Evolutionary conservation across 2,113 vertebrate species (phyloP).

Genomic region (Poecile atricapillus): DNA sequence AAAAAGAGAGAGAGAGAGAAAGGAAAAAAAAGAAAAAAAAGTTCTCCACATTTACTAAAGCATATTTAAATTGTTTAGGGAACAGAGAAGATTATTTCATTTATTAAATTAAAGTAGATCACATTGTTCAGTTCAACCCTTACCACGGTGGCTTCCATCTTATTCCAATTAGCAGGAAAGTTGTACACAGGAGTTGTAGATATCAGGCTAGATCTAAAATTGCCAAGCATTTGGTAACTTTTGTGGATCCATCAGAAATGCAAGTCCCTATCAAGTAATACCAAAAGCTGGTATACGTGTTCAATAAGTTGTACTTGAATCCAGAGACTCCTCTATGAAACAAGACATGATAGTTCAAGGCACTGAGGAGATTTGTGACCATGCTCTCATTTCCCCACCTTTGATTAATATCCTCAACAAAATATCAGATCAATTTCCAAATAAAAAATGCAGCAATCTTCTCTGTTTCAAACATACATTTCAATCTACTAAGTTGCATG

Average conservation of each 20-base stretch:
- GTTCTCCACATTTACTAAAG: background rate
- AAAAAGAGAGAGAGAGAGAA: rapidly evolving
- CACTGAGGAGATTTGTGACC: background rate
- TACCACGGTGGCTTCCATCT: background rate
- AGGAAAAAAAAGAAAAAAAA: background rate
- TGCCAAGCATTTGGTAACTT: background rate
- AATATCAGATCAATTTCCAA: background rate
- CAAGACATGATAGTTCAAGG: rapidly evolving
- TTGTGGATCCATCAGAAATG: background rate
- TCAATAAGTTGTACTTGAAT: background rate
- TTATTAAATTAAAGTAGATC: background rate
- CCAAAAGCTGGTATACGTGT: background rate
- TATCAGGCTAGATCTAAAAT: background rate
- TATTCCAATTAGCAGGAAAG: background rate
- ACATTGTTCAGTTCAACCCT: background rate
- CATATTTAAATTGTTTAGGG: background rate
- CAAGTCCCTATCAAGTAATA: background rate
- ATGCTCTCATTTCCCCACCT: background rate
- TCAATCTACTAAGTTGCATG: background rate
- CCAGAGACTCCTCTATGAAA: background rate
- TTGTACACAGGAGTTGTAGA: background rate
- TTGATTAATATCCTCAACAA: background rate
- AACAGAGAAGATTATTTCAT: background rate
- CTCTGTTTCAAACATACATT: background rate
- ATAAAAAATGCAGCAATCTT: background rate